Evolutionary conservation across 2,888 invertebrate species (phyloP), one percentile per base, ranked within the genome.

Genomic region (Mamestra brassicae): DNA sequence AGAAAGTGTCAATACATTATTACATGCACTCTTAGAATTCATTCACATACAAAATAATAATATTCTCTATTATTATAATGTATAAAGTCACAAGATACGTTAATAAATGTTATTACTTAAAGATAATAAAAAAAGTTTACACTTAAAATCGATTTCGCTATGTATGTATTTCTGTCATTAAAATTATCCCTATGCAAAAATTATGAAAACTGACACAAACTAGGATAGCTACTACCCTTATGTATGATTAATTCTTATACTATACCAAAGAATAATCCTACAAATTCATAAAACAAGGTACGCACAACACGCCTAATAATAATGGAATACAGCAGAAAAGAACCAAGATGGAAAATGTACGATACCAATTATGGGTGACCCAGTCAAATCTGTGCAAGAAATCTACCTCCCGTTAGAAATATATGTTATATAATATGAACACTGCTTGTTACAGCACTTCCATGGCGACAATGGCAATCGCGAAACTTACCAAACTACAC

Each of bases 261-360:
- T 64, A 82, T 36, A 78, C 26, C 55, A 70, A 75, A 78, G 50
- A 64, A 64, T 64, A 65, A 80, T 60, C 61, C 73, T 81, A 73
- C 11, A 72, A 55, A 66, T 60, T 2, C 52, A 38, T 47, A 55
- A 47, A 71, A 36, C 70, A 72, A 68, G 65, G 71, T 78, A 81
- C 62, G 62, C 26, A 75, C 55, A 80, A 68, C n/a, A 78, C 72
- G 61, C 81, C 81, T 87, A 82, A 81, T 79, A 71, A 78, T 85
- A 88, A 84, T 90, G 90, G 90, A 90, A 90, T 88, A 87, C 81
- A 79, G 77, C 58, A 77, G 55, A 76, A 71, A 80, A 83, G 61
- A 67, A 70, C 71, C 55, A 42, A 65, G 66, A 57, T 70, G 57
- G 4, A 55, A 68, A 68, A 57, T 54, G 36, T 34, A 65, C 5